Evolutionary conservation across 2,888 invertebrate genomes (phyloP).

Genomic region (Drosophila hamatofila): DNA sequence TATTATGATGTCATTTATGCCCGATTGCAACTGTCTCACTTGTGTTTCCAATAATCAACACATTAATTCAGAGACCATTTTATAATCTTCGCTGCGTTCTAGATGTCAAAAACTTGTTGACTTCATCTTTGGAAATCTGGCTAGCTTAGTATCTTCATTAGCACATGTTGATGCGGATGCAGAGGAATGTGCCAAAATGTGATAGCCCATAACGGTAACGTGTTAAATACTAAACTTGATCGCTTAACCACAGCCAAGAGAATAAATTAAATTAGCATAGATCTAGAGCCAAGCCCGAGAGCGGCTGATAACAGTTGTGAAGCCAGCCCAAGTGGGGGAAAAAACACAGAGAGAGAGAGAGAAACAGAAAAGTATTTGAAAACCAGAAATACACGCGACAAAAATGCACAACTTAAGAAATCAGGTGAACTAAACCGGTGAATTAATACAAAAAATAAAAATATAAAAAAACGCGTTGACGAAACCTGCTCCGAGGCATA

Average conservation of each 20-base stretch:
- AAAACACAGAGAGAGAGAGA: slow-evolving; percentile 9
- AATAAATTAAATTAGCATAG: slow-evolving; percentile 75
- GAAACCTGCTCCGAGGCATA: slow-evolving; percentile 73
- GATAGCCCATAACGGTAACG: slow-evolving; percentile 29
- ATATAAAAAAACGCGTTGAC: slow-evolving; percentile 53
- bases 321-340: slow-evolving; percentile 7
- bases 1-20: neutral
- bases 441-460: slow-evolving; percentile 58
- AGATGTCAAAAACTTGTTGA: neutral
- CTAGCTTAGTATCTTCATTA: neutral
- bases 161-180: slow-evolving; percentile 11
- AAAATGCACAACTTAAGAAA: slow-evolving; percentile 72
- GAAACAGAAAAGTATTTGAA: slow-evolving; percentile 22
- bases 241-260: slow-evolving; percentile 42
- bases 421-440: slow-evolving; percentile 79
- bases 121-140: neutral
- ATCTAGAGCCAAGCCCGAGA: slow-evolving; percentile 28
- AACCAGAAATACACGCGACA: slow-evolving; percentile 78
- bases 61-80: neutral
- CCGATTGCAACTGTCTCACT: too few species aligned
- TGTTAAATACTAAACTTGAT: slow-evolving; percentile 64
- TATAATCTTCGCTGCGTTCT: neutral
- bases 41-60: too few species aligned
- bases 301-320: slow-evolving; percentile 13
- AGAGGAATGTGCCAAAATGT: slow-evolving; percentile 54